phyloP scores from a whole-genome alignment of 2,888 invertebrate species.

The Adineta ricciae region DNA sequence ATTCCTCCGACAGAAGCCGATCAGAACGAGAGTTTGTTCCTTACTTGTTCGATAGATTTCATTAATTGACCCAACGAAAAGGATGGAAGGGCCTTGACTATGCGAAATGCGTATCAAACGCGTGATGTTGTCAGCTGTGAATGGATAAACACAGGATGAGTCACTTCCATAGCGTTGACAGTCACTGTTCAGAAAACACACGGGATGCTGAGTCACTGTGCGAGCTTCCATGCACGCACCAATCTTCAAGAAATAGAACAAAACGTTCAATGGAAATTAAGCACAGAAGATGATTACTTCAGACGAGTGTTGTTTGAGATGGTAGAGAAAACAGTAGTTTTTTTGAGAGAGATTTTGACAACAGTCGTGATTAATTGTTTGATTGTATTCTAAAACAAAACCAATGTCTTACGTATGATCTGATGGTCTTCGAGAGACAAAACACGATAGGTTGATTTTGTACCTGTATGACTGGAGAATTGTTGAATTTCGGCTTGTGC shows the following conservation, averaged over 20 bases:
- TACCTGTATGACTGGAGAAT: slow-evolving; percentile 33
- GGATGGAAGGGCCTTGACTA: slow-evolving; percentile 43
- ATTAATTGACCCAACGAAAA: slow-evolving; percentile 44
- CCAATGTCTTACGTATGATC: too few relatives aligned
- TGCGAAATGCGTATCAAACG: slow-evolving; percentile 44
- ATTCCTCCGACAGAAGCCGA: not conserved
- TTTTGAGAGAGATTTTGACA: slow-evolving; percentile 14
- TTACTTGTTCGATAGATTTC: slow-evolving; percentile 25
- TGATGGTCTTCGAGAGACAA: too few relatives aligned
- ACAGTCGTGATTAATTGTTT: slow-evolving; percentile 18
- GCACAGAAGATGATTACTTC: slow-evolving; percentile 56
- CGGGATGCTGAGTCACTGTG: slow-evolving; percentile 55
- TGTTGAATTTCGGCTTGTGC: slow-evolving; percentile 41
- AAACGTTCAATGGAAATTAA: not conserved
- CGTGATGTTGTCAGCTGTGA: slow-evolving; percentile 56
- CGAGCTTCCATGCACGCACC: slow-evolving; percentile 71
- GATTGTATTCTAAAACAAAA: slow-evolving; percentile 32
- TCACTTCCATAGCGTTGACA: slow-evolving; percentile 44
- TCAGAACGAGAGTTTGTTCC: too few relatives aligned
- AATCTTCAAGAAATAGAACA: slow-evolving; percentile 12
- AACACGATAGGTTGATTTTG: not conserved
- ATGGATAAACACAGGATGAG: slow-evolving; percentile 65
- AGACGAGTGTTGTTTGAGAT: not conserved
- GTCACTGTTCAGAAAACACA: slow-evolving; percentile 45
- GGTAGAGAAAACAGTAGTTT: slow-evolving; percentile 26